Percentiles rank a stretch among this genome's conserved stretches.
phyloP scores from a whole-genome alignment of 2,113 vertebrate species.

The Chaenocephalus aceratus region DNA sequence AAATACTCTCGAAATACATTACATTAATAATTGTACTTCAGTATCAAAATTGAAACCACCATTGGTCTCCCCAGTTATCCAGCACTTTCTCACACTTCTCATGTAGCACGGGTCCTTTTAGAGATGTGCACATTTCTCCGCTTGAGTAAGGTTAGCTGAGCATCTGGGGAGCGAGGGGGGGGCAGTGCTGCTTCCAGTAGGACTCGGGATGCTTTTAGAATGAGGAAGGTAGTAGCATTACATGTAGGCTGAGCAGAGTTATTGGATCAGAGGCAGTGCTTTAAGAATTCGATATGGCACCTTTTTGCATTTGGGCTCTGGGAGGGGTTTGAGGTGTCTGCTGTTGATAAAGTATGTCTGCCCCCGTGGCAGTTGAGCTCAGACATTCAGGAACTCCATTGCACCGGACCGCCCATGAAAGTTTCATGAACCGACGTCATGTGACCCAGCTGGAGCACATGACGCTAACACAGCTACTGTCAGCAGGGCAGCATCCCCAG shows the following conservation, averaged over 20 bases:
- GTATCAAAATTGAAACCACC: not conserved
- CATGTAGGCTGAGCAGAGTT: slow-evolving; percentile 32
- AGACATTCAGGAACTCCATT: slow-evolving; percentile 78
- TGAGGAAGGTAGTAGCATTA: slow-evolving; percentile 25
- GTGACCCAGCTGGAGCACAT: slow-evolving; percentile 15
- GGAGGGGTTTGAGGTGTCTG: slow-evolving; percentile 71
- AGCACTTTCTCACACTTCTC: slow-evolving; percentile 23
- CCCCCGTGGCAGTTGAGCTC: slow-evolving; percentile 69
- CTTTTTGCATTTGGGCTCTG: not conserved
- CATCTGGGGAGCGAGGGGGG: no score
- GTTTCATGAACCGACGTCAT: slow-evolving; percentile 72
- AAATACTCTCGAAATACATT: not conserved
- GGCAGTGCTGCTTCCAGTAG: slow-evolving; percentile 26
- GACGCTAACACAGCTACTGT: no score
- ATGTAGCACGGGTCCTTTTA: not conserved
- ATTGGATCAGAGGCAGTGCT: slow-evolving; percentile 37
- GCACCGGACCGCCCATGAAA: slow-evolving; percentile 75
- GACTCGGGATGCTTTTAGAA: slow-evolving; percentile 4
- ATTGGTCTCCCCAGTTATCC: no score
- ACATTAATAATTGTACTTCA: not conserved
- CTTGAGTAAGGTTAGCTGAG: slow-evolving; percentile 31
- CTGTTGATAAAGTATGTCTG: slow-evolving; percentile 79
- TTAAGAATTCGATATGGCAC: not conserved
- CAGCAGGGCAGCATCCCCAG: no score
- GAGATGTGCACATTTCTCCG: not conserved